phyloP scores from a whole-genome alignment of 2,113 vertebrate species.

The Mobula birostris region DNA sequence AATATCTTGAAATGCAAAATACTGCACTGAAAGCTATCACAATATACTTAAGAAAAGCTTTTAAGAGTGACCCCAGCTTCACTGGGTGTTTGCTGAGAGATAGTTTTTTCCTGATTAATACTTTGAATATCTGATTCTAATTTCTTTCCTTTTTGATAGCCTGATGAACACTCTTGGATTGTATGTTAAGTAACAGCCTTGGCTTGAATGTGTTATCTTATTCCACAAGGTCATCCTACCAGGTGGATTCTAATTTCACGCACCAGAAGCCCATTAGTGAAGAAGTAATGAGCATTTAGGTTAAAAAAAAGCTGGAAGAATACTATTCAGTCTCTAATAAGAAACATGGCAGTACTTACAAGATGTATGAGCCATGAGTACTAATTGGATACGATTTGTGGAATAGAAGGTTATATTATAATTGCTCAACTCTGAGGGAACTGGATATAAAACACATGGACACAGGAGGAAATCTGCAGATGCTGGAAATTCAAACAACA shows the following conservation, averaged over 20 bases:
- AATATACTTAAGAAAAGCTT: background rate
- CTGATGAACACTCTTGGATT: conserved; percentile 27
- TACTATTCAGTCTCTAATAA: background rate
- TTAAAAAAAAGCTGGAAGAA: background rate
- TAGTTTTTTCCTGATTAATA: background rate
- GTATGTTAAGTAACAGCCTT: conserved; percentile 21
- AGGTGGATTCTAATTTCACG: conserved; percentile 41
- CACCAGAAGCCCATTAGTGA: background rate
- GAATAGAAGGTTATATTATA: background rate
- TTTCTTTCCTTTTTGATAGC: conserved; percentile 33
- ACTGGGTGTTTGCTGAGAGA: background rate
- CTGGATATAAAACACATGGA: background rate
- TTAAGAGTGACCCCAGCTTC: background rate
- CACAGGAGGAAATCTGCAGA: too few relatives aligned
- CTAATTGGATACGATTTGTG: background rate
- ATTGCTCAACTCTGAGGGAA: background rate
- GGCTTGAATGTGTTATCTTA: background rate
- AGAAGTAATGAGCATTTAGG: conserved; percentile 9
- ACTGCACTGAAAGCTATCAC: background rate
- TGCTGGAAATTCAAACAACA: too few relatives aligned
- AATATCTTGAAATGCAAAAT: background rate
- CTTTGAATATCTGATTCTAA: conserved; percentile 37
- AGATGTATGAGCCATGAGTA: background rate
- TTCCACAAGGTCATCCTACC: conserved; percentile 36
- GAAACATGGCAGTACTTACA: background rate